Evolutionary conservation across 2,797 vertebrate genomes (phyloP), one percentile per base, ranked within the genome.

Genomic region (Chanos chanos): DNA sequence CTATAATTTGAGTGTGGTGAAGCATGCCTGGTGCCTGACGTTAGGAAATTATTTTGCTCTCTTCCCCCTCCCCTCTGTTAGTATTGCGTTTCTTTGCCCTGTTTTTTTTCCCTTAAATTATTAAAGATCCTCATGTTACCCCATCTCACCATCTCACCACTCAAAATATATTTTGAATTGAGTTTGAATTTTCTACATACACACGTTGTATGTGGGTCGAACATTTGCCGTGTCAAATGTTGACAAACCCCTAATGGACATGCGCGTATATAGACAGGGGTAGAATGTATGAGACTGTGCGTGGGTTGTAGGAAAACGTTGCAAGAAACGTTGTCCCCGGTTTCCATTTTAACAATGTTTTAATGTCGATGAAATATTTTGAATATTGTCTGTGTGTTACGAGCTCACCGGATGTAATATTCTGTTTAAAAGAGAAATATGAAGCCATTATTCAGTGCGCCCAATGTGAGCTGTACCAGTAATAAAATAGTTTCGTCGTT

Each of bases 1-100:
- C 65, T 77, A 31, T 74, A 75, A 73, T 68, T 15, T 24, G 68
- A 49, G 45, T 63, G 31, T 60, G 60, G 31, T 44, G 57, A 21
- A 66, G 61, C 57, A 66, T 74, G 68, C 73, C 61, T 66, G 48
- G 3, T 53, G 56, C 64, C 66, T 75, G 75, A 74, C 75, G 77
- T 72, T 57, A 74, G 64, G 43, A 39, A 50, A 71, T 61, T 37
- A 59, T 78, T 72, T 64, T 64, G 22, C 62, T 50, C 67, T 48
- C 53, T 15, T 28, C 13, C 56, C n/a, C 33, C 39, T 41, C 45
- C 22, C 43, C 44, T 55, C 45, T 40, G 18, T 51, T 18, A 48
- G 54, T 57, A 64, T 70, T 66, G 30, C 19, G 6, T 65, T 66
- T 62, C 55, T 68, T 67, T 52, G 43, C 62, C 19, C n/a, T 6